Base-by-base conservation (phyloP, 2,113 vertebrate species). In the Catharus bicknelli region DNA sequence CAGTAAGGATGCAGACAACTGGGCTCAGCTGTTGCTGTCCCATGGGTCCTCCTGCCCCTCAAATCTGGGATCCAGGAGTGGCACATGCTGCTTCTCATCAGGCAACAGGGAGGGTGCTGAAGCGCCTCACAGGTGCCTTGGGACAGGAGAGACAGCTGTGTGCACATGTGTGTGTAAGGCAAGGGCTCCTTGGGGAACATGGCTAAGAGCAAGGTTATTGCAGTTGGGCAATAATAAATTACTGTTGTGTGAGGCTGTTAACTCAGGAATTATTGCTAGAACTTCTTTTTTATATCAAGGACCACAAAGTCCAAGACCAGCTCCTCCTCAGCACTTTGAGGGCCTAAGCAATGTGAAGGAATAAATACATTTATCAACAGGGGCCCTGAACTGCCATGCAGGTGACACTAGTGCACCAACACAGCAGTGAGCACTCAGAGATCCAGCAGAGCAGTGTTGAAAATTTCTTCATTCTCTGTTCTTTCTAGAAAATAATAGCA, bases 401-500 rank as follows among this genome's bases (percentile, higher is more conserved):
- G 69, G n/a, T 32, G 38, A 72, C 38, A 54, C 38, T 47, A 58
- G 53, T 30, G 29, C 47, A 30, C 27, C 61, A 51, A 45, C 36
- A 51, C 27, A 78, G n/a, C 26, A 53, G 22, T 2, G 74, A 86
- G 34, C 0, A 0, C 36, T 62, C 73, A 38, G 32, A 78, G 72
- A 72, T 17, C 27, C 83, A 84, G 45, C 66, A 72, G 48, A 82
- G 25, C 12, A 16, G 40, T 12, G 45, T 3, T 50, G 83, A 79
- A 91, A 88, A 87, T 79, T 58, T 90, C 42, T 51, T 76, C 54
- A 50, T 72, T 9, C 11, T 83, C 32, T 47, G 9, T 32, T 92
- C 25, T 63, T 82, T 68, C 88, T 79, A 20, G 86, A 92, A 90
- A 86, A 75, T 25, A 77, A 66, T 9, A 84, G 53, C 66, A 83